phyloP scores from a whole-genome alignment of 2,797 vertebrate genomes.

The Tympanoctomys barrerae region DNA sequence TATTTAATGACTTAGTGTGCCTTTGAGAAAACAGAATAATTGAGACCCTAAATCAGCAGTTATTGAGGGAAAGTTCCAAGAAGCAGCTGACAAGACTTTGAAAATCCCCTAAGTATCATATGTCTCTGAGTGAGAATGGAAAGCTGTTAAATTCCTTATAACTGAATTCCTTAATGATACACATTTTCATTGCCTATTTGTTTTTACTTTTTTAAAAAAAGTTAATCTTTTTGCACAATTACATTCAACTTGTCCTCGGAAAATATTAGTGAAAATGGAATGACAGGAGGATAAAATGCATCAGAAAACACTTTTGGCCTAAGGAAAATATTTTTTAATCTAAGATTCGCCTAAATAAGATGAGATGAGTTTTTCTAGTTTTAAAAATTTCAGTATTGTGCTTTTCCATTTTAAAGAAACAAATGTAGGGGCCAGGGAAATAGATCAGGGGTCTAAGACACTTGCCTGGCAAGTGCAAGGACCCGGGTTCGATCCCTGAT shows the following conservation, averaged over 20 bases:
- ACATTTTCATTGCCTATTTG: background rate
- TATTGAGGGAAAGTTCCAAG: constrained; percentile 36
- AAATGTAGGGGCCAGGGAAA: no score
- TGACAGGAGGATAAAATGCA: background rate
- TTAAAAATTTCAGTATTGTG: background rate
- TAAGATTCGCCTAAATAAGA: background rate
- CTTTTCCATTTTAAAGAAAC: background rate
- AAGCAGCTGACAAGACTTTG: constrained; percentile 47
- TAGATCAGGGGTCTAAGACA: no score
- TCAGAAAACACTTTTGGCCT: background rate
- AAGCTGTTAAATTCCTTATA: constrained; percentile 41
- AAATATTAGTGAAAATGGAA: constrained; percentile 1
- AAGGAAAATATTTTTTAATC: background rate
- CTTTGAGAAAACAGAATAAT: constrained; percentile 11
- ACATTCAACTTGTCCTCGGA: background rate
- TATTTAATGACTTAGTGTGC: background rate
- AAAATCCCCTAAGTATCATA: constrained; percentile 15
- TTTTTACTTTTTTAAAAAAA: background rate
- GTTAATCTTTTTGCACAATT: constrained; percentile 49
- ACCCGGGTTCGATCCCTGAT: no score
- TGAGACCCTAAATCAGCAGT: constrained; percentile 5
- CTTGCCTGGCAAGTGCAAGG: no score
- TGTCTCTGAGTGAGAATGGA: constrained; percentile 56
- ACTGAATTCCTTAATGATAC: constrained; percentile 33
- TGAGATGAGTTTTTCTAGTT: background rate